Percentiles rank a stretch among this genome's conserved stretches.
Evolutionary conservation across 2,888 invertebrate species (phyloP).

Genomic region (Thumatha senex): DNA sequence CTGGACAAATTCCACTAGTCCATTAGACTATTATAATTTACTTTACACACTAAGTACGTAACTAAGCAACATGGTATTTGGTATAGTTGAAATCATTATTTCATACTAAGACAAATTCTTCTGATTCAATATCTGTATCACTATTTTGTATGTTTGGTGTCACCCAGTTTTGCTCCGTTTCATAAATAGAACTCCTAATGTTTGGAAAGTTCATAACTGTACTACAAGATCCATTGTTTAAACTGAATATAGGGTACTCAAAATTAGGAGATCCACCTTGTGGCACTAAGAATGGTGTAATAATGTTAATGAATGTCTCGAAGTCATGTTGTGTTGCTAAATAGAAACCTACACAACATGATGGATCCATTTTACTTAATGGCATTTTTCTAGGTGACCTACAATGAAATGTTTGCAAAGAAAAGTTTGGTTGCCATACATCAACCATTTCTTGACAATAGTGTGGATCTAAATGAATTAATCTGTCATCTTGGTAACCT

Average conservation of each 20-base stretch:
- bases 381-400: slow-evolving; percentile 93
- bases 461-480: slow-evolving; percentile 97
- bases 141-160: slow-evolving; percentile 77
- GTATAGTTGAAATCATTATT: slow-evolving; percentile 20
- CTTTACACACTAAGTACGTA: slow-evolving; percentile 25
- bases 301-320: slow-evolving; percentile 88
- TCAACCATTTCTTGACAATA: slow-evolving; percentile 96
- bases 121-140: slow-evolving; percentile 87
- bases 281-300: slow-evolving; percentile 83
- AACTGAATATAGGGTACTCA: slow-evolving; percentile 93
- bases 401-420: slow-evolving; percentile 92
- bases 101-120: slow-evolving; percentile 89
- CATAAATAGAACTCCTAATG: slow-evolving; percentile 80
- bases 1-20: too few relatives aligned
- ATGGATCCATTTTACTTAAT: slow-evolving; percentile 94
- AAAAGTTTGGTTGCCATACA: slow-evolving; percentile 90
- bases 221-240: slow-evolving; percentile 88
- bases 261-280: slow-evolving; percentile 74
- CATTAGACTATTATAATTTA: slow-evolving; percentile 9
- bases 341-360: slow-evolving; percentile 96
- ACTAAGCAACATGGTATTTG: slow-evolving; percentile 28
- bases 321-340: slow-evolving; percentile 90
- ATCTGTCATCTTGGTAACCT: slow-evolving; percentile 95
- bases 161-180: slow-evolving; percentile 79
- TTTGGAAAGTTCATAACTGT: slow-evolving; percentile 83